Conservation (phyloP, 1,140 invertebrate species). For the Tigriopus japonicus region DNA sequence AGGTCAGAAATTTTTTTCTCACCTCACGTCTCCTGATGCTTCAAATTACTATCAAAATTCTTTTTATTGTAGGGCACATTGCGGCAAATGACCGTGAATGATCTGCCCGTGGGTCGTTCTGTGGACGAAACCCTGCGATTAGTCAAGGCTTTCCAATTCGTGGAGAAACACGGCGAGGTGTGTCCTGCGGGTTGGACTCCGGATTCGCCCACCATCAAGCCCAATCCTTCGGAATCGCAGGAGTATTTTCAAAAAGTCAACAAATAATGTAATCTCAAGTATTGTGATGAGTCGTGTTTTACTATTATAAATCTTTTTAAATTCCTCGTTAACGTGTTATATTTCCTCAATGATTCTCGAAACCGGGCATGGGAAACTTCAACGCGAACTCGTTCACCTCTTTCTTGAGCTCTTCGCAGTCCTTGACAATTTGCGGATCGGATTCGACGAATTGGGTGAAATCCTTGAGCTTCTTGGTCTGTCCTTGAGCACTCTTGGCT, state of each 20-base stretch:
- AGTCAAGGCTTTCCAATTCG: conserved; percentile 44
- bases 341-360: conserved; percentile 24
- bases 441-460: conserved; percentile 33
- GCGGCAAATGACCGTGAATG: conserved; percentile 56
- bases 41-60: no score
- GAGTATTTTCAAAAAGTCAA: conserved; percentile 21
- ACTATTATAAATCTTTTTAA: no score
- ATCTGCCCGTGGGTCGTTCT: conserved; percentile 40
- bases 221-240: conserved; percentile 37
- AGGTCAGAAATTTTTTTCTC: no score
- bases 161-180: conserved; percentile 41
- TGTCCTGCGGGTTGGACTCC: conserved; percentile 71
- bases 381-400: conserved; percentile 36
- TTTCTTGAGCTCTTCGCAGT: conserved; percentile 26
- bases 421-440: conserved; percentile 25
- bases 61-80: conserved; percentile 39
- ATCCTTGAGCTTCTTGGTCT: conserved; percentile 30
- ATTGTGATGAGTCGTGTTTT: no score
- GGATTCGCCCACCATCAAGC: conserved; percentile 58
- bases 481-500: conserved; percentile 25
- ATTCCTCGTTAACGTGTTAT: no score
- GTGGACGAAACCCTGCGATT: conserved; percentile 41
- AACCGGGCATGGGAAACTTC: conserved; percentile 38
- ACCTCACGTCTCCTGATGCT: no score
- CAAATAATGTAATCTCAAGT: conserved; percentile 6